Evolutionary conservation across 1,140 invertebrate genomes (phyloP).

Genomic region (Macrocentrus cingulum): DNA sequence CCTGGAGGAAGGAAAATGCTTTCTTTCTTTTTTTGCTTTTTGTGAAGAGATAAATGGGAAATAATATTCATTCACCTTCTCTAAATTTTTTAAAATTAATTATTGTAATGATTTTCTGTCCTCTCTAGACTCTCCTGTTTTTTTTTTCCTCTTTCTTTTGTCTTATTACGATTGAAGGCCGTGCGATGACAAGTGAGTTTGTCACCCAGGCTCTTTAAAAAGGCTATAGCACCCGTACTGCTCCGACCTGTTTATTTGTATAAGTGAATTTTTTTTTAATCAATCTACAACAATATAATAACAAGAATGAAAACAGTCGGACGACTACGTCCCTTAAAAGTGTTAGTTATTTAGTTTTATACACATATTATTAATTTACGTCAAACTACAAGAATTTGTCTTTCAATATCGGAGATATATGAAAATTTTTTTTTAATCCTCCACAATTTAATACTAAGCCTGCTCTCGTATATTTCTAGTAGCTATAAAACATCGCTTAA

Average conservation of each 20-base stretch:
- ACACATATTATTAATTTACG: too few relatives aligned
- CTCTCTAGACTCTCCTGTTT: too few relatives aligned
- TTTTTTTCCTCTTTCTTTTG: too few relatives aligned
- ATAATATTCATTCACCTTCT: too few relatives aligned
- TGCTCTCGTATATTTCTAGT: conserved; percentile 23
- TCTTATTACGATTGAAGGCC: conserved; percentile 28
- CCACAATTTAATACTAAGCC: conserved; percentile 22
- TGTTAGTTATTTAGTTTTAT: too few relatives aligned
- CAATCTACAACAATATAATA: too few relatives aligned
- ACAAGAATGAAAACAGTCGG: too few relatives aligned
- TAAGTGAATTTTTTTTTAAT: too few relatives aligned
- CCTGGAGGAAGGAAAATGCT: not conserved
- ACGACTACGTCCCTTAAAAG: too few relatives aligned
- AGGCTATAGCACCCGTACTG: conserved; percentile 57
- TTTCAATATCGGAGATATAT: not conserved
- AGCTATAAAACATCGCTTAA: not conserved
- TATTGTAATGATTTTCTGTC: too few relatives aligned
- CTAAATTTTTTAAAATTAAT: too few relatives aligned
- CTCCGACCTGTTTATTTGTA: conserved; percentile 46
- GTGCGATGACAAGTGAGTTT: conserved; percentile 41
- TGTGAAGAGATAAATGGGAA: too few relatives aligned
- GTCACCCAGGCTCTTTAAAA: conserved; percentile 39
- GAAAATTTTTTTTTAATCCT: conserved; percentile 8
- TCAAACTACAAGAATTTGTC: conserved; percentile 11
- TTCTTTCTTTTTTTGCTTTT: conserved; percentile 17